Percentiles rank a stretch among this genome's conserved stretches.
Conservation (phyloP, 2,113 vertebrate species). For the Regulus satrapa region DNA sequence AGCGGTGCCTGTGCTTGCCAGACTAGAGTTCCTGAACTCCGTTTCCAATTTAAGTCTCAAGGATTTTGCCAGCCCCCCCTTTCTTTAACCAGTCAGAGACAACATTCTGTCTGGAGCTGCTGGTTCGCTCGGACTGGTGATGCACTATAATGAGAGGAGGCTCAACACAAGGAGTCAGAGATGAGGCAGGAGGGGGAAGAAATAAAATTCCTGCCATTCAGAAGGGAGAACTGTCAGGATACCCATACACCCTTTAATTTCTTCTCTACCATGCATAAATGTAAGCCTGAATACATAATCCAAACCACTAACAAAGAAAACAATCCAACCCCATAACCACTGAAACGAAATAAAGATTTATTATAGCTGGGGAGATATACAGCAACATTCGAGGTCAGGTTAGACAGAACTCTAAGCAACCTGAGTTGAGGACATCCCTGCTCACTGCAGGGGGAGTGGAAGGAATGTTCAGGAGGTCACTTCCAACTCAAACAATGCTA, state of each 20-base stretch:
- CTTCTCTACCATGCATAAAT: not conserved
- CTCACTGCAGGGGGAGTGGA: too few species aligned
- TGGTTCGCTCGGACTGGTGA: not conserved
- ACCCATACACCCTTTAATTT: not conserved
- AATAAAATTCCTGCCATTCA: not conserved
- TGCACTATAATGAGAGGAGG: not conserved
- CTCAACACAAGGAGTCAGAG: not conserved
- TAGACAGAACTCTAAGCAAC: not conserved
- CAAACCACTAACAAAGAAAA: not conserved
- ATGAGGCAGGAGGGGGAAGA: not conserved
- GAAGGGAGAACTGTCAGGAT: not conserved
- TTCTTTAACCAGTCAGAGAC: not conserved
- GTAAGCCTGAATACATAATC: not conserved
- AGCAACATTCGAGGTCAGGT: not conserved
- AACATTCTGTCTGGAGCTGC: not conserved
- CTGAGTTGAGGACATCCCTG: not conserved
- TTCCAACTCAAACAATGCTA: not conserved
- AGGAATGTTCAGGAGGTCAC: not conserved
- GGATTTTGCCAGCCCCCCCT: not conserved
- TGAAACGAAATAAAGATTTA: not conserved
- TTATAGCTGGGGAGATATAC: not conserved
- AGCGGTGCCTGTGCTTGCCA: not conserved
- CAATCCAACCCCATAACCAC: not conserved
- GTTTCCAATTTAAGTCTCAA: not conserved
- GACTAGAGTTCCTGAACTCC: not conserved